Conservation (phyloP, 2,113 vertebrate genomes). For the Chaetops frenatus region DNA sequence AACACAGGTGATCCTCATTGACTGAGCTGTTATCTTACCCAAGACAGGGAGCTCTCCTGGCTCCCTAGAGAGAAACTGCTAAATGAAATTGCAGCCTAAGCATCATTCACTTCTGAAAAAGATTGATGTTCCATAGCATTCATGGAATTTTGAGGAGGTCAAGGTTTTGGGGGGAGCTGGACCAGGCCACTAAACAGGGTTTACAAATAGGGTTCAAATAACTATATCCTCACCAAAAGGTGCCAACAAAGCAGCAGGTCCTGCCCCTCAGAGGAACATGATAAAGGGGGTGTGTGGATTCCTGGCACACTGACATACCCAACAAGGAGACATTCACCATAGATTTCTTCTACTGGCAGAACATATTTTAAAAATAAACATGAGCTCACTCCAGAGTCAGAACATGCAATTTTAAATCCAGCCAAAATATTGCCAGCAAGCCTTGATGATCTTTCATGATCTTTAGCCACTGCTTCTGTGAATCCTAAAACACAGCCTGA, state of each 20-base stretch:
- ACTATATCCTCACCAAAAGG: background rate
- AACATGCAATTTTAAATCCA: slow-evolving; percentile 12
- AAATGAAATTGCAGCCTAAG: background rate
- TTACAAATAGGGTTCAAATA: background rate
- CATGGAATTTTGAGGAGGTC: background rate
- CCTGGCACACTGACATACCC: background rate
- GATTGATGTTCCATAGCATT: background rate
- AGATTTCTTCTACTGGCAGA: background rate
- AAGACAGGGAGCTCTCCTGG: background rate
- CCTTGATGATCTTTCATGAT: background rate
- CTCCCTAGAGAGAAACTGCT: background rate
- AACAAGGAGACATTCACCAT: slow-evolving; percentile 41
- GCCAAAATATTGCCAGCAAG: background rate
- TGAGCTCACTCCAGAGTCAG: slow-evolving; percentile 22
- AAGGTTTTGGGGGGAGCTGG: background rate
- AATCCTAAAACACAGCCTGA: background rate
- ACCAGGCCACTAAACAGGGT: background rate
- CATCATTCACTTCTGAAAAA: background rate
- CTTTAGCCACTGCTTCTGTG: background rate
- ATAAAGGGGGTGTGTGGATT: background rate
- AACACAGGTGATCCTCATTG: background rate
- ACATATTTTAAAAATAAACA: slow-evolving; percentile 45
- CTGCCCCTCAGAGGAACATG: background rate
- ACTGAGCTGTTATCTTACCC: background rate
- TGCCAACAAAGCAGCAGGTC: background rate